phyloP scores from a whole-genome alignment of 2,888 invertebrate genomes.

The Microchrysa polita region DNA sequence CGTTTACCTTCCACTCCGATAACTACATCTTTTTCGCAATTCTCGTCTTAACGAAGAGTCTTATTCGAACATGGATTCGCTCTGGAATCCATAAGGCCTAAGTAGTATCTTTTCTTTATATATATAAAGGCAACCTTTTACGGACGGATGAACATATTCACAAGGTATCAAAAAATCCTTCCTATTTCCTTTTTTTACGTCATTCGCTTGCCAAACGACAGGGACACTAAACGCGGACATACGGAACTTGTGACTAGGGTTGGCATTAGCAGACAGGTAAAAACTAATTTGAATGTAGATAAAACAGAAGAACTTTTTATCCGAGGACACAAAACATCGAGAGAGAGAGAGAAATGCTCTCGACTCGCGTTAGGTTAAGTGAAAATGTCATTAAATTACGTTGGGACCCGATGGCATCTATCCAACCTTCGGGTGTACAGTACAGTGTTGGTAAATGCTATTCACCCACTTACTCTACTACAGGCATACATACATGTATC shows the following conservation, averaged over 20 bases:
- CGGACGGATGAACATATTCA: conserved; percentile 13
- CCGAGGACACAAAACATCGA: not conserved
- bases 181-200: not conserved
- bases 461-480: too few relatives aligned
- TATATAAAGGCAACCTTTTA: conserved; percentile 17
- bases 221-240: conserved; percentile 11
- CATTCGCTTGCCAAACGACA: not conserved
- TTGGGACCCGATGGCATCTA: too few relatives aligned
- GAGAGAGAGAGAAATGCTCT: not conserved
- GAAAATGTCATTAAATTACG: not conserved
- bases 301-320: not conserved
- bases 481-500: too few relatives aligned
- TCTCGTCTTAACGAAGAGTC: conserved; percentile 9
- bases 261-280: not conserved
- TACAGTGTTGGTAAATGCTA: too few relatives aligned
- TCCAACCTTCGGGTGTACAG: too few relatives aligned
- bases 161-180: conserved; percentile 6
- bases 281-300: conserved; percentile 21
- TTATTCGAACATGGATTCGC: not conserved
- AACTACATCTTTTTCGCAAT: not conserved
- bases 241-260: too few relatives aligned
- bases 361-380: not conserved
- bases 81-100: not conserved
- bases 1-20: not conserved
- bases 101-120: not conserved